Conservation (phyloP, 2,888 invertebrate species). For the Latheticus oryzae region DNA sequence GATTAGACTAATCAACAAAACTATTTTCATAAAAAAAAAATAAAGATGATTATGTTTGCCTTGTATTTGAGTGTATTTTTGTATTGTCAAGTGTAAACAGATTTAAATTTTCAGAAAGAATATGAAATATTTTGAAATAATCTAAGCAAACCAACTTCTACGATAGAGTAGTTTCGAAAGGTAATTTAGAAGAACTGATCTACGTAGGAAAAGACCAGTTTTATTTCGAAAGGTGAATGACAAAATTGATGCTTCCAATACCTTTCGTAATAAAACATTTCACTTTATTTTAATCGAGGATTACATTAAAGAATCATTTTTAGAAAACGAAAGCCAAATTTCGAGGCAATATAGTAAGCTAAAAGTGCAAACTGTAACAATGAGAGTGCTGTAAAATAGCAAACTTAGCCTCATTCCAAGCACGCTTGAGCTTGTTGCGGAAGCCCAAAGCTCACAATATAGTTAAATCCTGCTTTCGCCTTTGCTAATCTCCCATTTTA, state of each 20-base stretch:
- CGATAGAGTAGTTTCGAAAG: too few species aligned
- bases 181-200: conserved; percentile 18
- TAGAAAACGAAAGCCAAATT: conserved; percentile 29
- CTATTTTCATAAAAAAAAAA: not conserved
- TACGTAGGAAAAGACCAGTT: conserved; percentile 1
- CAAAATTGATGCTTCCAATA: not conserved
- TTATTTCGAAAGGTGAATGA: conserved; percentile 15
- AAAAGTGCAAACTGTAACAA: conserved; percentile 54
- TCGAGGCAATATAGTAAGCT: conserved; percentile 49
- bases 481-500: conserved; percentile 45
- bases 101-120: too few species aligned
- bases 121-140: too few species aligned
- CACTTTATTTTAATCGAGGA: too few species aligned
- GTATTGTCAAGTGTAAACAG: too few species aligned
- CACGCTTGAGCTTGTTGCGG: conserved; percentile 59
- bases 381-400: conserved; percentile 57
- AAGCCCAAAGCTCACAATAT: conserved; percentile 58
- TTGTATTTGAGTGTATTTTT: too few species aligned
- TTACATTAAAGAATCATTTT: too few species aligned
- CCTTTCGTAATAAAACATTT: conserved; percentile 26
- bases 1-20: too few species aligned
- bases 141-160: too few species aligned
- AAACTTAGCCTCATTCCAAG: conserved; percentile 61
- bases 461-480: conserved; percentile 48
- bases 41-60: not conserved